Base-by-base conservation (phyloP, 2,113 vertebrate species). In the Clarias gariepinus region DNA sequence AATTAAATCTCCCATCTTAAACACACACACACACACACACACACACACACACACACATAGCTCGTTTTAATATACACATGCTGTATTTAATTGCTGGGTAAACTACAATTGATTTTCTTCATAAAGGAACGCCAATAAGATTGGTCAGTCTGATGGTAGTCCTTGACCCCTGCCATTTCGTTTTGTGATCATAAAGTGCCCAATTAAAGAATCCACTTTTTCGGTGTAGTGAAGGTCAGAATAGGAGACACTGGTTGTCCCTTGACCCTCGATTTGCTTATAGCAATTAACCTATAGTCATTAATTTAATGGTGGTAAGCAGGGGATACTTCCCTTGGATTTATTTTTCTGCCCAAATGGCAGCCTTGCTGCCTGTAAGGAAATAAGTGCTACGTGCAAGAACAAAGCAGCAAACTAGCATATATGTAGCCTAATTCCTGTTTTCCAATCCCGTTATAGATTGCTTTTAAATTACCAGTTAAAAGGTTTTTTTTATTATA, bases 191-290 rank as follows among this genome's bases (percentile, higher is more conserved):
- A 21, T 53, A 23, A 86, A 86, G 66, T 33, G 64, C 85, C 16
- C n/a, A n/a, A n/a, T 61, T 81, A 63, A 73, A 81, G 23, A 41
- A 41, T 52, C 66, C 78, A 74, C 30, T 18, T 68, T 74, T 57
- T 82, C 12, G 12, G 33, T 74, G 74, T 82, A 86, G n/a, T 28
- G n/a, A 6, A 82, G 79, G 85, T 86, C 85, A 73, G 25, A 69
- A 41, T 21, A 4, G 61, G 80, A 79, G 68, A 58, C 64, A 80
- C 57, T 30, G 28, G 69, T 25, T 61, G 64, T 36, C 36, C 7
- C 58, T 86, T 61, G 77, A 73, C 79, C 30, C 57, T 61, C n/a
- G 57, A 53, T 55, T n/a, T 83, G 41, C 18, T 69, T 53, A 3
- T 83, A 63, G 41, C 58, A 53, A 52, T 53, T 53, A 74, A 4